Conservation (phyloP, 2,113 vertebrate species). For the Corythornis cristatus region DNA sequence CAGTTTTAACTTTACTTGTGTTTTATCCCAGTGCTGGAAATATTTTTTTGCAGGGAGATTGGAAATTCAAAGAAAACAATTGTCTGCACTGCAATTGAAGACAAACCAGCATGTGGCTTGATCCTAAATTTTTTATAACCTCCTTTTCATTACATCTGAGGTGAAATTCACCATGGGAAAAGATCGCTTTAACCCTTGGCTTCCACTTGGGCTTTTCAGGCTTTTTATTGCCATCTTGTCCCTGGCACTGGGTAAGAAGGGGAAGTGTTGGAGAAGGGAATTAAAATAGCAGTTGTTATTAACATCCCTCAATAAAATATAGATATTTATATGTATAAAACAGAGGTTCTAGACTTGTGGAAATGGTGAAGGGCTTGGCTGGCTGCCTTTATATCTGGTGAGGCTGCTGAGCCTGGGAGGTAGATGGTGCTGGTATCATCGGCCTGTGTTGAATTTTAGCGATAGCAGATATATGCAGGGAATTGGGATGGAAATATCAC, state of each 20-base stretch:
- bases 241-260: neutral
- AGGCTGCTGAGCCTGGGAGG: slow-evolving; percentile 32
- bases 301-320: neutral
- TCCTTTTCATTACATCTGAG: neutral
- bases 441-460: neutral
- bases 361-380: neutral
- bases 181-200: neutral
- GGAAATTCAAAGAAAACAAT: neutral
- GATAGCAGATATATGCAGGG: neutral
- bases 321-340: neutral
- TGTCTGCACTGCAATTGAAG: neutral
- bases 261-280: neutral
- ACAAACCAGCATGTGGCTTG: neutral
- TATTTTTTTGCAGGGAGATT: neutral
- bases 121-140: neutral
- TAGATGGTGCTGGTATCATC: slow-evolving; percentile 13
- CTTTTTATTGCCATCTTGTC: neutral
- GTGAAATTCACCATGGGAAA: too few relatives aligned
- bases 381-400: neutral
- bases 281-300: slow-evolving; percentile 3
- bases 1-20: neutral
- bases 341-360: neutral
- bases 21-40: neutral
- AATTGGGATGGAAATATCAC: neutral
- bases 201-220: neutral